Percentiles rank a stretch among this genome's conserved stretches.
Evolutionary conservation across 2,797 vertebrate genomes (phyloP).

Genomic region (Clamator glandarius): DNA sequence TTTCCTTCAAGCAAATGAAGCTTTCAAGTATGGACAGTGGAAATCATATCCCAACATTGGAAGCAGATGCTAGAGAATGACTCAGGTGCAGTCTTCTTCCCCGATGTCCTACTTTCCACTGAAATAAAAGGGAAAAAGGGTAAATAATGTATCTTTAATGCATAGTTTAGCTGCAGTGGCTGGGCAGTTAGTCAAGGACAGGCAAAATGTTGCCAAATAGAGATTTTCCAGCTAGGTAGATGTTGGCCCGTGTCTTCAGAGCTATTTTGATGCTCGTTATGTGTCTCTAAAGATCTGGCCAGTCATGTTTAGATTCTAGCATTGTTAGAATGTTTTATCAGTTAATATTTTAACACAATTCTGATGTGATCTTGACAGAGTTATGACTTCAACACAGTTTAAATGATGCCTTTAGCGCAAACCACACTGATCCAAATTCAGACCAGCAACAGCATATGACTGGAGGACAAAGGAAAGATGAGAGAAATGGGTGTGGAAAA

Average conservation of each 20-base stretch:
- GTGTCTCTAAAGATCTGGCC: neutral
- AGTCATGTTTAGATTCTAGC: neutral
- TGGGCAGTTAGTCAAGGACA: constrained; percentile 15
- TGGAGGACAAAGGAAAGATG: neutral
- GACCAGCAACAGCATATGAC: neutral
- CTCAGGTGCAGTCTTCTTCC: constrained; percentile 17
- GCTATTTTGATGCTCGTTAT: neutral
- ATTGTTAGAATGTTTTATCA: neutral
- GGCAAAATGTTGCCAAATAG: constrained; percentile 10
- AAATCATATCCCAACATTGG: neutral
- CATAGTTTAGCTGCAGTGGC: neutral
- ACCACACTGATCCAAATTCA: neutral
- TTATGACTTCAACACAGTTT: neutral
- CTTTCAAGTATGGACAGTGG: neutral
- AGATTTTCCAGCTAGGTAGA: constrained; percentile 30
- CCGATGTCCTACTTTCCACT: neutral
- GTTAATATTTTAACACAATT: constrained; percentile 11
- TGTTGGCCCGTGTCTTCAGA: neutral
- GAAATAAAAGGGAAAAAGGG: neutral
- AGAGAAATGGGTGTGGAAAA: neutral
- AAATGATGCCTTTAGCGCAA: neutral
- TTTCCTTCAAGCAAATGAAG: constrained; percentile 23
- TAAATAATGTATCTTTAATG: neutral
- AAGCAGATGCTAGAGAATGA: constrained; percentile 15
- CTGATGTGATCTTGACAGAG: neutral